phyloP scores from a whole-genome alignment of 2,113 vertebrate genomes.

The Percina caprodes region DNA sequence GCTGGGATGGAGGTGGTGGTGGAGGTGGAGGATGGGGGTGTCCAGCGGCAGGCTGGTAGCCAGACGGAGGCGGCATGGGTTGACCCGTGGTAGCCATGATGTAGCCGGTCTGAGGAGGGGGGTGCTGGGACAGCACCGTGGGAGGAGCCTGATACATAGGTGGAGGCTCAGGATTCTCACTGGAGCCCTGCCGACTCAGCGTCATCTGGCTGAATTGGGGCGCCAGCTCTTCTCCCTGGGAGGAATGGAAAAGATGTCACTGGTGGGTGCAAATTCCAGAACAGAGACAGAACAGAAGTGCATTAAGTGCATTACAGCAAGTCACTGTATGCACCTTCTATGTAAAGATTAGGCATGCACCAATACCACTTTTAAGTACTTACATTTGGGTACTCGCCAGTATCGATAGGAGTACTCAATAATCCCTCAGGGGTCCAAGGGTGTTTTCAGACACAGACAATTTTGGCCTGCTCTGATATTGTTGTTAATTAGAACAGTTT shows the following conservation, averaged over 20 bases:
- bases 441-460: too few relatives aligned
- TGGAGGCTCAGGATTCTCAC: constrained; percentile 92
- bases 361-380: too few relatives aligned
- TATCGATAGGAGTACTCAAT: too few relatives aligned
- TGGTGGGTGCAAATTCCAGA: too few relatives aligned
- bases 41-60: constrained; percentile 91
- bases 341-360: too few relatives aligned
- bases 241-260: constrained; percentile 15
- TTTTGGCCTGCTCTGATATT: too few relatives aligned
- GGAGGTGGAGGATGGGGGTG: constrained; percentile 92
- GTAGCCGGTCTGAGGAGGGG: constrained; percentile 91
- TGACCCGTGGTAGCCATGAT: constrained; percentile 94
- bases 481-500: too few relatives aligned
- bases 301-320: background rate
- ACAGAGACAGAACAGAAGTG: background rate
- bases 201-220: constrained; percentile 95
- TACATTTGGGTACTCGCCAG: too few relatives aligned
- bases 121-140: constrained; percentile 91
- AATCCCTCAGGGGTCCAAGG: too few relatives aligned
- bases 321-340: background rate
- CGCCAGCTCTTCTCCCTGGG: constrained; percentile 92
- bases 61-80: constrained; percentile 89
- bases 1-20: constrained; percentile 90
- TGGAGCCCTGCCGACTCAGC: constrained; percentile 94
- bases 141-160: constrained; percentile 92